These are phyloP conservation scores for Phragmatobia fuliginosa DNA, from an alignment of 2,888 invertebrate genomes.

Conservation along the genomic window DNA sequence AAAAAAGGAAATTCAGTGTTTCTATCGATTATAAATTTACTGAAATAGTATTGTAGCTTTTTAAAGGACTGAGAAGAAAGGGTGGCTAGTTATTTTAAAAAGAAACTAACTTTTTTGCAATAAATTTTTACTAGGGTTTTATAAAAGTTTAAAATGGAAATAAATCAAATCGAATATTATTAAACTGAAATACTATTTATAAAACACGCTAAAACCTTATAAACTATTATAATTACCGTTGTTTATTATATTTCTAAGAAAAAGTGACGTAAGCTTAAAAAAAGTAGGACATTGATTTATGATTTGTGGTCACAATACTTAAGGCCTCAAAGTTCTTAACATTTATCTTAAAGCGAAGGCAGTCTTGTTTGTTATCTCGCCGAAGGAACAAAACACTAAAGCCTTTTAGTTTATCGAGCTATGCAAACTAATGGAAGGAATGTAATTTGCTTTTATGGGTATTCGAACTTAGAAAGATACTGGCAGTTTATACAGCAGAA, in stretches of 20 bases:
- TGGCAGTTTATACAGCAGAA: not conserved
- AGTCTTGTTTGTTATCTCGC: conserved; percentile 67
- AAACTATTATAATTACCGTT: conserved; percentile 11
- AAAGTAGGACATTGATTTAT: conserved; percentile 21
- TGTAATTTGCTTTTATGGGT: conserved; percentile 38
- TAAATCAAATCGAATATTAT: not conserved
- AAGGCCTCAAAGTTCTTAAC: conserved; percentile 60
- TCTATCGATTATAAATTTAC: too few relatives aligned
- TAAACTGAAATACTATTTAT: not conserved
- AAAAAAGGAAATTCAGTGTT: too few relatives aligned
- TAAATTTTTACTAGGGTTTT: not conserved
- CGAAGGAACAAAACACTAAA: conserved; percentile 64
- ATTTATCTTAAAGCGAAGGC: conserved; percentile 67
- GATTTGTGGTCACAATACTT: conserved; percentile 51
- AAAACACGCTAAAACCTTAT: not conserved
- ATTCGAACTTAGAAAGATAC: conserved; percentile 6
- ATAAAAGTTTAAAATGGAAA: not conserved
- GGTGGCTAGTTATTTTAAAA: not conserved
- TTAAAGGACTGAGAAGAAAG: not conserved
- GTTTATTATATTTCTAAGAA: conserved; percentile 19
- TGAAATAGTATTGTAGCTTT: not conserved
- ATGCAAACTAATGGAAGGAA: conserved; percentile 42
- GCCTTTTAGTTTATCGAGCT: conserved; percentile 54
- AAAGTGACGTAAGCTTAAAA: conserved; percentile 12
- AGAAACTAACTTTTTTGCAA: not conserved